Percentiles rank a stretch among this genome's conserved stretches.
phyloP scores from a whole-genome alignment of 2,797 vertebrate species.

The Onychomys torridus region DNA sequence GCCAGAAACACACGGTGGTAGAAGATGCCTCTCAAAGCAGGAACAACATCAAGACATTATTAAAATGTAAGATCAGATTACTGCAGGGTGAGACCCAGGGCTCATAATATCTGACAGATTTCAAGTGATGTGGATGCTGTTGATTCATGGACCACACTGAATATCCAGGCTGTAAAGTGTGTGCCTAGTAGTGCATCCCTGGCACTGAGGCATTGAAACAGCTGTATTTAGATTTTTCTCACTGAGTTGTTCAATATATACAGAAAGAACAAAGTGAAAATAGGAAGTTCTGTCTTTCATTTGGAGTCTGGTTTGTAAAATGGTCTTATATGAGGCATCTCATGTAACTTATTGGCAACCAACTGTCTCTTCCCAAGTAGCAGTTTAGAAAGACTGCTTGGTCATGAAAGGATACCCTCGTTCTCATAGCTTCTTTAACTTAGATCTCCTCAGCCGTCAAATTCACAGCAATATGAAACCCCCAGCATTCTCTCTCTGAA shows the following conservation, averaged over 20 bases:
- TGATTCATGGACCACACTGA: not conserved
- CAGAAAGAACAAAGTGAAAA: not conserved
- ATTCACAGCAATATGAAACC: not conserved
- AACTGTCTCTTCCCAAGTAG: not conserved
- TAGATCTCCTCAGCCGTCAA: not conserved
- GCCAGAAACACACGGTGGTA: not conserved
- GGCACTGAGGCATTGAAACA: not conserved
- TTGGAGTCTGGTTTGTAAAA: not conserved
- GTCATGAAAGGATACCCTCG: not conserved
- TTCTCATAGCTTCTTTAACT: not conserved
- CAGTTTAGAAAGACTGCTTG: not conserved
- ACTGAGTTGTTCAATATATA: not conserved
- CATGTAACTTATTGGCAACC: not conserved
- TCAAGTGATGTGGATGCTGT: not conserved
- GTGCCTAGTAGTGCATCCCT: not conserved
- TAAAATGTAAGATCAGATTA: not conserved
- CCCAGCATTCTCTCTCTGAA: not conserved
- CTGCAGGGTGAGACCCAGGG: not conserved
- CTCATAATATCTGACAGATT: not conserved
- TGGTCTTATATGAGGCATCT: not conserved
- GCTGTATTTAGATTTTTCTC: not conserved
- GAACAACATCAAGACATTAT: not conserved
- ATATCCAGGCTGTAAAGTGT: not conserved
- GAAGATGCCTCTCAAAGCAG: not conserved
- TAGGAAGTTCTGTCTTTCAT: not conserved